Conservation (phyloP, 2,113 vertebrate genomes). For the Ciconia stormi region DNA sequence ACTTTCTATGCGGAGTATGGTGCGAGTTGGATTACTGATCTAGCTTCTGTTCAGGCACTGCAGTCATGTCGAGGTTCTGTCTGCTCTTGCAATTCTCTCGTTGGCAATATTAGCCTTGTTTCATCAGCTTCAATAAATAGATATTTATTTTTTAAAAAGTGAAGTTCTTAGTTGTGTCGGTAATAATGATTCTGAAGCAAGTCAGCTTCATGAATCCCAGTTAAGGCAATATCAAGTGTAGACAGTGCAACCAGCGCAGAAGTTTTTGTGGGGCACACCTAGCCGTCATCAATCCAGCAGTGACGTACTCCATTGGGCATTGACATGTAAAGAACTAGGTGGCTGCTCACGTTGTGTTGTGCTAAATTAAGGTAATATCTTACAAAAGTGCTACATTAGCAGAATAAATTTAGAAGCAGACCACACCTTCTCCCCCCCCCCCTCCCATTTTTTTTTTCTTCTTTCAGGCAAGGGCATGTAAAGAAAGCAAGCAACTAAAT, state of each 20-base stretch:
- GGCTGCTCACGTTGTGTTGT: not conserved
- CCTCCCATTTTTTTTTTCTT: too few species aligned
- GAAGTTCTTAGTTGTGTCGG: not conserved
- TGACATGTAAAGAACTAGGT: not conserved
- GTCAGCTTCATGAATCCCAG: not conserved
- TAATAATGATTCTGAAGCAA: not conserved
- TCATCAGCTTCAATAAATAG: not conserved
- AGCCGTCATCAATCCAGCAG: not conserved
- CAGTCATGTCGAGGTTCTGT: not conserved
- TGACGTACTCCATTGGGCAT: not conserved
- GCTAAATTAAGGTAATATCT: not conserved
- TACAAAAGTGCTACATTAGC: not conserved
- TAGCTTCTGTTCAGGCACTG: not conserved
- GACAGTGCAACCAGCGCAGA: not conserved
- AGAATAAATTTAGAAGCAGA: not conserved
- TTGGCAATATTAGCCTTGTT: not conserved
- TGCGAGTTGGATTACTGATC: not conserved
- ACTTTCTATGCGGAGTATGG: not conserved
- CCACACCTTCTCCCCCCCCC: too few species aligned
- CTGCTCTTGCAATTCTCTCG: not conserved
- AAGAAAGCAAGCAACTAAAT: not conserved
- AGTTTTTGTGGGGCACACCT: not conserved
- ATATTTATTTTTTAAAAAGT: not conserved
- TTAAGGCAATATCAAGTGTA: not conserved
- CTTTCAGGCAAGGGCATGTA: not conserved